Evolutionary conservation across 1,140 invertebrate genomes (phyloP).

Genomic region (Drosophila grimshawi): DNA sequence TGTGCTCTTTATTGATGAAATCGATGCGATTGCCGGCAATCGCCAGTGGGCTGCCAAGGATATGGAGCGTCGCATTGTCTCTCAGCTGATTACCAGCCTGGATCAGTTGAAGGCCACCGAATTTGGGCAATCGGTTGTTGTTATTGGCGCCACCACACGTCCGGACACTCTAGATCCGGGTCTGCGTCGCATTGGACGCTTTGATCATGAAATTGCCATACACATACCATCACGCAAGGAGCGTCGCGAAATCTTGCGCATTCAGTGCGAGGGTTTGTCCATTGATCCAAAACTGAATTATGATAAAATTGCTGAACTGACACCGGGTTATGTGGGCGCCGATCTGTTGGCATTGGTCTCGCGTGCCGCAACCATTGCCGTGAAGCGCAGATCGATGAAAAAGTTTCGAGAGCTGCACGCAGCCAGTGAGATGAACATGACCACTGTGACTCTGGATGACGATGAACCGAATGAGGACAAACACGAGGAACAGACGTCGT

Average conservation of each 20-base stretch:
- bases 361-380: slow-evolving; percentile 94
- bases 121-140: slow-evolving; percentile 90
- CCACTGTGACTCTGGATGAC: slow-evolving; percentile 77
- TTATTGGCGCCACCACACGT: slow-evolving; percentile 97
- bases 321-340: slow-evolving; percentile 98
- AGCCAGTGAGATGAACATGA: slow-evolving; percentile 71
- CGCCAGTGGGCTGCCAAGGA: slow-evolving; percentile 95
- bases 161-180: slow-evolving; percentile 97
- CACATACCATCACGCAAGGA: slow-evolving; percentile 96
- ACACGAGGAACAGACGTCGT: slow-evolving; percentile 2
- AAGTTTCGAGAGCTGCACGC: slow-evolving; percentile 73
- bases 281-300: slow-evolving; percentile 90
- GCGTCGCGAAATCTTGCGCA: slow-evolving; percentile 90
- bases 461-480: slow-evolving; percentile 67
- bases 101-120: slow-evolving; percentile 90
- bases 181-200: slow-evolving; percentile 94
- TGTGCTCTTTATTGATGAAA: slow-evolving; percentile 97
- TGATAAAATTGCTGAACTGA: slow-evolving; percentile 90
- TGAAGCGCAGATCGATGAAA: slow-evolving; percentile 86
- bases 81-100: slow-evolving; percentile 94
- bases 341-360: slow-evolving; percentile 94
- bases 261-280: slow-evolving; percentile 89
- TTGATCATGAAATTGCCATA: slow-evolving; percentile 96
- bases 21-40: slow-evolving; percentile 95
- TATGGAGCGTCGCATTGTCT: slow-evolving; percentile 97